Conservation (phyloP, 2,888 invertebrate species). For the Papilio gigon region DNA sequence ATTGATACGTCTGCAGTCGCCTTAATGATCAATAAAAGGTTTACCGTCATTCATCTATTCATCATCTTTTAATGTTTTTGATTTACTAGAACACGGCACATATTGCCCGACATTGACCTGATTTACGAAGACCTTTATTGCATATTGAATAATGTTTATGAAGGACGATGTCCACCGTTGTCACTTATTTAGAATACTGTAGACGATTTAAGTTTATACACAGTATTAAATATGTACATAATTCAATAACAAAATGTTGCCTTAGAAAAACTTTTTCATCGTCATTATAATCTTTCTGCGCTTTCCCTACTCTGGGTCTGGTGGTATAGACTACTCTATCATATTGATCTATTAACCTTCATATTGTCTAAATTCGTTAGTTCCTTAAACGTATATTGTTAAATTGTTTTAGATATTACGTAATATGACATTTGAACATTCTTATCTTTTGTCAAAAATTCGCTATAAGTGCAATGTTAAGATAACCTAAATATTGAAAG, state of each 20-base stretch:
- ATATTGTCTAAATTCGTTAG: neutral
- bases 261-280: neutral
- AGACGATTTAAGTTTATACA: neutral
- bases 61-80: slow-evolving; percentile 5
- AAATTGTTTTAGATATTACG: too few relatives aligned
- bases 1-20: neutral
- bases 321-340: neutral
- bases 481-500: neutral
- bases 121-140: slow-evolving; percentile 23
- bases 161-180: slow-evolving; percentile 13
- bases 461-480: neutral
- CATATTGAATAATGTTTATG: slow-evolving; percentile 25
- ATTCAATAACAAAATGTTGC: neutral
- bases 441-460: neutral
- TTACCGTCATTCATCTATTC: slow-evolving; percentile 18
- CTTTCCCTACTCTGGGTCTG: neutral
- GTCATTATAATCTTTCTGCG: neutral
- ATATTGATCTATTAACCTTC: neutral
- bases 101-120: slow-evolving; percentile 30
- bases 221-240: slow-evolving; percentile 1
- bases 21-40: slow-evolving; percentile 1
- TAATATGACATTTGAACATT: too few relatives aligned
- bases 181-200: neutral
- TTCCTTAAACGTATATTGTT: too few relatives aligned
- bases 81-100: slow-evolving; percentile 21